Conservation (phyloP, 1,140 invertebrate species). For the Psix sp. region DNA sequence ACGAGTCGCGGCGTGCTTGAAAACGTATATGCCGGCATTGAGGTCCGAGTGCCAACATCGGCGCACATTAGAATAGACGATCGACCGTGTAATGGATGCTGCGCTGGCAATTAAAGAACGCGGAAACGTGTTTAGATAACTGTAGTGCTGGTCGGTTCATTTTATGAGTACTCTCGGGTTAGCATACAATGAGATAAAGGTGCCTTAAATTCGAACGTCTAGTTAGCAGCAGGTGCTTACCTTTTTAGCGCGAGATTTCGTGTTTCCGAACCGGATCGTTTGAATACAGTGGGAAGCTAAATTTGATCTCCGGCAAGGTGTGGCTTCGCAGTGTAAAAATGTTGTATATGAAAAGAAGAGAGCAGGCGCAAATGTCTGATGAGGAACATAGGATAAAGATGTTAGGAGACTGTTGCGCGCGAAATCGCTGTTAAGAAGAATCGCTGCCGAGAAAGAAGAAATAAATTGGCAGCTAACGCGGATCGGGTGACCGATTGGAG, state of each 20-base stretch:
- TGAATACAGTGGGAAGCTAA: constrained; percentile 31
- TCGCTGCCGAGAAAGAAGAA: too few species aligned
- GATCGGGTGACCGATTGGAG: too few species aligned
- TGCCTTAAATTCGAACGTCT: constrained; percentile 44
- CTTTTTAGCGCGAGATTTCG: constrained; percentile 28
- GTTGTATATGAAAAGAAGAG: too few species aligned
- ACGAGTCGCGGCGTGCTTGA: constrained; percentile 6
- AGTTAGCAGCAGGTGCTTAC: constrained; percentile 22
- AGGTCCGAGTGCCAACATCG: too few species aligned
- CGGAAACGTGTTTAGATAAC: constrained; percentile 48
- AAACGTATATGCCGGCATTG: constrained; percentile 15
- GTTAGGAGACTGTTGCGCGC: too few species aligned
- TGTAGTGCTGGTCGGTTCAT: constrained; percentile 34
- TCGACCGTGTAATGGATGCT: constrained; percentile 31
- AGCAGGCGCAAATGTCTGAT: too few species aligned
- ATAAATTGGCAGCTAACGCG: too few species aligned
- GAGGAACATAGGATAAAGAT: too few species aligned
- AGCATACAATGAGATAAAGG: constrained; percentile 46
- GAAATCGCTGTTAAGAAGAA: too few species aligned
- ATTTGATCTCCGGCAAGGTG: too few species aligned
- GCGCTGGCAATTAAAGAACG: constrained; percentile 44
- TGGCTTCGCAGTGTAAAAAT: too few species aligned
- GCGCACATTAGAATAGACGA: constrained; percentile 36
- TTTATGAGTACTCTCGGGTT: constrained; percentile 36
- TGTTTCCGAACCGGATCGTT: constrained; percentile 3